Conservation (phyloP, 2,113 vertebrate genomes). For the Actinemys pallida region DNA sequence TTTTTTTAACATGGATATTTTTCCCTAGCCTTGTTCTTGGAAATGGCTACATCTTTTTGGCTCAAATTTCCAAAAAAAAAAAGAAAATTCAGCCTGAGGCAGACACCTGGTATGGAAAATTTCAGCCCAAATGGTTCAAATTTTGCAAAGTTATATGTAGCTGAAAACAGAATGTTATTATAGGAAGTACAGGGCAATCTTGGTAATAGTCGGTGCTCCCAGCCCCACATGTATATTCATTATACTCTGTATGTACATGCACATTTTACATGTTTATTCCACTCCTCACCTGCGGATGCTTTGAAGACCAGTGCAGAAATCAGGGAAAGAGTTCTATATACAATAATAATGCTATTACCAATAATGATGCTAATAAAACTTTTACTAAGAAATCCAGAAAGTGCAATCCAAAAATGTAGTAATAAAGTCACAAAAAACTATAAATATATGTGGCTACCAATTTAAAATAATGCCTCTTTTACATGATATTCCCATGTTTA, state of each 20-base stretch:
- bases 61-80: not conserved
- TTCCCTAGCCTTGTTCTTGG: constrained; percentile 27
- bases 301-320: not conserved
- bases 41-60: not conserved
- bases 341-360: not conserved
- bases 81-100: not conserved
- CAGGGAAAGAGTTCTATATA: not conserved
- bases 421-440: not conserved
- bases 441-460: not conserved
- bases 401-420: not conserved
- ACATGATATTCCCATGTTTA: rapidly evolving
- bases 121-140: constrained; percentile 2
- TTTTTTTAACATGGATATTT: not conserved
- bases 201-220: not conserved
- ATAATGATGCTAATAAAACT: not conserved
- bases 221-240: not conserved
- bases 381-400: constrained; percentile 18
- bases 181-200: constrained; percentile 30
- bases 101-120: constrained; percentile 21
- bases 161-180: constrained; percentile 36
- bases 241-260: not conserved
- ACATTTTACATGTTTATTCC: not conserved
- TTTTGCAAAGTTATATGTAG: constrained; percentile 3
- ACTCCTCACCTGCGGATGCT: not conserved
- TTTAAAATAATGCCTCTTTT: not conserved